Evolutionary conservation across 2,888 invertebrate genomes (phyloP), one percentile per base, ranked within the genome.

Genomic region (Melolontha melolontha): DNA sequence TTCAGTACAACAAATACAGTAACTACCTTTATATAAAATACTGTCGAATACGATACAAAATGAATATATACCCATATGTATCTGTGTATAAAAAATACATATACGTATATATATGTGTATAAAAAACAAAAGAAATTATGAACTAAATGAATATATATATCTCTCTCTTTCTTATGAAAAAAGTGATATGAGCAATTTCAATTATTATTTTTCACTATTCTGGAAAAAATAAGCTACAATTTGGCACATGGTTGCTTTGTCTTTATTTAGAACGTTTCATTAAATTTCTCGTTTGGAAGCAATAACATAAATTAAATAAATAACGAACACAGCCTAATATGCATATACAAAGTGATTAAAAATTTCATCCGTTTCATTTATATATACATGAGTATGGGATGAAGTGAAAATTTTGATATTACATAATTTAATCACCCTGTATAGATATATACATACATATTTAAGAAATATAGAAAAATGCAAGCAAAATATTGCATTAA

Each of bases 141-240:
- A 14, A 52, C 5, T 4, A 52, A 52, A 4, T 34, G 7, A 47
- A 47, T 22, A 4, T 2, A 22, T 22, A 47, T 47, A 1, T 17
- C 17, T 11, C n/a, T 16, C 34, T 6, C 10, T 34, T 34, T 34
- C 34, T 34, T 34, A 34, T 34, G 10, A 34, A 40, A 39, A 54
- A 62, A 71, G 71, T 70, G 70, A 71, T 66, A 64, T 71, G 71
- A 71, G 71, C 71, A 71, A 52, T 51, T 51, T 64, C 51, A 17
- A 11, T 47, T 62, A 47, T 62, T 49, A 22, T 50, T 29, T 22
- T 51, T 51, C 27, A 29, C 51, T 34, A 34, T 34, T 34, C 34
- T 34, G 34, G 10, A 34, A 34, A 29, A 51, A 51, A 51, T 51
- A 10, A 29, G 27, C 51, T 50, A 22, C 27, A 59, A 59, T 59